Conservation (phyloP, 2,888 invertebrate species). For the Beris chalybata region DNA sequence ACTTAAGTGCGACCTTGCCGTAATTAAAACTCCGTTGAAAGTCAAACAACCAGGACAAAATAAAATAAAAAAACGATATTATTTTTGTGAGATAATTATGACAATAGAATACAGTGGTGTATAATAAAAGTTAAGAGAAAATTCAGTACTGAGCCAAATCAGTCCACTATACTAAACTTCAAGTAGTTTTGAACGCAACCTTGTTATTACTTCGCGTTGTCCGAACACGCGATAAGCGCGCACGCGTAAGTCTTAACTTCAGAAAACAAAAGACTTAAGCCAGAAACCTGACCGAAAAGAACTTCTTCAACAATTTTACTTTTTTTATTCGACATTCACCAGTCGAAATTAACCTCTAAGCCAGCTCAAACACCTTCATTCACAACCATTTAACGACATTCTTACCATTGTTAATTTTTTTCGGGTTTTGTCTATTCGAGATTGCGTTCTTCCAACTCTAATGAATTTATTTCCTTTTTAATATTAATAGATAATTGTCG, state of each 20-base stretch:
- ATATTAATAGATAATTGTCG: too few relatives aligned
- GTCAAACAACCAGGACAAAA: slow-evolving; percentile 3
- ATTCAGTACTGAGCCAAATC: background rate
- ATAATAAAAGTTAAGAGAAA: background rate
- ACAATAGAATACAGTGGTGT: too few relatives aligned
- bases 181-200: background rate
- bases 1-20: background rate
- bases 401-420: background rate
- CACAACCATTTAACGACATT: background rate
- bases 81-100: background rate
- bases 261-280: slow-evolving; percentile 18
- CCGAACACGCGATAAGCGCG: background rate
- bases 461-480: too few relatives aligned
- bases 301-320: background rate
- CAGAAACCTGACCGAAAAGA: slow-evolving; percentile 10
- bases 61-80: slow-evolving; percentile 3
- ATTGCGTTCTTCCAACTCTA: too few relatives aligned
- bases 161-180: background rate
- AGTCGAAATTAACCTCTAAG: too few relatives aligned
- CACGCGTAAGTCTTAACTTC: background rate
- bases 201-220: background rate
- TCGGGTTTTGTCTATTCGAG: background rate
- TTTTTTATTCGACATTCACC: too few relatives aligned
- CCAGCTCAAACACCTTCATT: background rate
- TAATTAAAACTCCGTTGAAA: slow-evolving; percentile 10